Evolutionary conservation across 2,113 vertebrate species (phyloP), one percentile per base, ranked within the genome.

Genomic region (Cinclus mexicanus): DNA sequence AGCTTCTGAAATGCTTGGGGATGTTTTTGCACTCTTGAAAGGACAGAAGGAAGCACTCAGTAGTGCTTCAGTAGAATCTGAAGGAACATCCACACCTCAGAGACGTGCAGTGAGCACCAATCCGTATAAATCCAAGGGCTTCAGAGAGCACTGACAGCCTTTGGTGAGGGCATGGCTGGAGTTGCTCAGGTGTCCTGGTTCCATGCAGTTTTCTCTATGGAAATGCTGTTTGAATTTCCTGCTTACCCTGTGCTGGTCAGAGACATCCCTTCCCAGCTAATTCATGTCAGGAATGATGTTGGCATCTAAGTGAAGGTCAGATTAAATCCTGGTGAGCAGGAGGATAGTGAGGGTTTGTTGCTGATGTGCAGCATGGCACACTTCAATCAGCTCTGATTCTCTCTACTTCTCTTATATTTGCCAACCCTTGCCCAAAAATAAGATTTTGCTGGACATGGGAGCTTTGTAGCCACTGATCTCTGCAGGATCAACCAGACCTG

Each of bases 331-430:
- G 39, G 5, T 35, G 61, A 52, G 52, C 49, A n/a, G 53, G 31
- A 37, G 55, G 18, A 9, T 9, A 4, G 18, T 49, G 7, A 69
- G 50, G 37, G 11, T 69, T 37, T 85, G 49, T 31, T 28, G 21
- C n/a, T 20, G 14, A 20, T 1, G 14, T 31, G 59, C 76, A 79
- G 67, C 0, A 0, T 23, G 49, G 24, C 21, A 1, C 0, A 3
- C 33, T 55, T 88, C 28, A 35, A 4, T 61, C 59, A 70, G 19
- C 47, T 42, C n/a, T 26, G 55, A 28, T 63, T 44, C 37, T 83
- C 57, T 76, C 1, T 4, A 24, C 29, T 81, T 67, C 28, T 44
- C 63, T 52, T 61, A 1, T 47, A 1, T 47, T 77, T 85, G 50
- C 63, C 24, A 7, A 39, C 9, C 10, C 11, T 7, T 70, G 6